Evolutionary conservation across 2,113 vertebrate genomes (phyloP), one percentile per base, ranked within the genome.

Genomic region (Paradoxurus hermaphroditus): DNA sequence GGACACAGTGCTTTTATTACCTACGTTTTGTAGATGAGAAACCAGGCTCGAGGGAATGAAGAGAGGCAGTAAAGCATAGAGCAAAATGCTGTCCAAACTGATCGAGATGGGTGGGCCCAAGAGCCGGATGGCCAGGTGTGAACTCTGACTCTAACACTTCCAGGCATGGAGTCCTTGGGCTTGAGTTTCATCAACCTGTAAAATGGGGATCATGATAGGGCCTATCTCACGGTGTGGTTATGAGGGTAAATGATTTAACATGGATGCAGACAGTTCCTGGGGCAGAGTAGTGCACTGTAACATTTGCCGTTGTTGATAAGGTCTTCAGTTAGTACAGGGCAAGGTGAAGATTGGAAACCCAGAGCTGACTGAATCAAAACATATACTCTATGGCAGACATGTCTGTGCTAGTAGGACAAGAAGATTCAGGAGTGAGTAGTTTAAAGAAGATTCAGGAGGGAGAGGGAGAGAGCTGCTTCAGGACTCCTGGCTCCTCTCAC

Each of bases 121-220:
- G 44, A 72, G 81, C 73, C 0, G 0, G 5, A 25, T 0, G 3
- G 5, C 36, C 36, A 25, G 21, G 2, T 36, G 14, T 59, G 77
- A 27, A 75, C 84, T 53, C 56, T 49, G 73, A 25, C 51, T 62
- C 19, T 56, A 25, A 19, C 2, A 4, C 41, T 34, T 13, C 3
- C 4, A 29, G 31, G 11, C 1, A 0, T 51, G 70, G 27, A 62
- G 14, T 41, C 13, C 41, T 31, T 31, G 4, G 44, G 25, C 23
- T 39, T 51, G 21, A 85, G 19, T 19, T 46, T 44, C 5, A 5
- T 25, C 27, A 19, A 9, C 39, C 31, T 92, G 16, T 27, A 27
- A 41, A 84, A 46, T 77, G 51, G 68, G 11, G 62, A 10, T 31
- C 31, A 31, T 36, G 70, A 15, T 46, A 63, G 27, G 21, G 31